Percentiles rank a stretch among this genome's conserved stretches.
Conservation (phyloP, 2,113 vertebrate genomes). For the Rhadina sibilatrix region DNA sequence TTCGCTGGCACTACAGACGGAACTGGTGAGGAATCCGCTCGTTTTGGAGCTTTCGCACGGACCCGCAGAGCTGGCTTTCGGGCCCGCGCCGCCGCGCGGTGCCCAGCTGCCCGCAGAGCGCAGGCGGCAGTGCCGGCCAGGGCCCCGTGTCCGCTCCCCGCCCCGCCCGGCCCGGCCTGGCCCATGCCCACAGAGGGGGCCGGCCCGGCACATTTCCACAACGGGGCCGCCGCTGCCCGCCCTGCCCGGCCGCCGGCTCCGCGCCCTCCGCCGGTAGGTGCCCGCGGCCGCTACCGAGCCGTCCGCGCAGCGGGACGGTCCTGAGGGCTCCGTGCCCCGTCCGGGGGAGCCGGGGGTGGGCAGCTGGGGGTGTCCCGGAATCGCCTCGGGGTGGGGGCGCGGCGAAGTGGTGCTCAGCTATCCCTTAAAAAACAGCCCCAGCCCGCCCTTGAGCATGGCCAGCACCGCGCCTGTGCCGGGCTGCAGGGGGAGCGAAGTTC, state of each 20-base stretch:
- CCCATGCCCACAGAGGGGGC: too few species aligned
- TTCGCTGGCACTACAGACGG: too few species aligned
- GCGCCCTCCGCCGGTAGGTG: neutral
- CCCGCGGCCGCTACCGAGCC: neutral
- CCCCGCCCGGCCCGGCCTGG: neutral
- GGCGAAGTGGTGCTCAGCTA: neutral
- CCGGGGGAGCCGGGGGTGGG: neutral
- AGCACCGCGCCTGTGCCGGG: neutral
- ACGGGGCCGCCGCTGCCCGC: neutral
- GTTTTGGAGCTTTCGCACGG: neutral
- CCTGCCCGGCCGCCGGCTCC: too few species aligned
- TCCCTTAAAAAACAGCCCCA: neutral
- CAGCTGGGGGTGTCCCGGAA: neutral
- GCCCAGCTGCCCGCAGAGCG: neutral
- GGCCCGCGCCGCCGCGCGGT: neutral
- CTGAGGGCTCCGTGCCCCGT: neutral
- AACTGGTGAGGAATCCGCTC: neutral
- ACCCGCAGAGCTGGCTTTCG: neutral
- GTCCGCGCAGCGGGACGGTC: neutral
- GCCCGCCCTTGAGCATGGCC: rapidly evolving
- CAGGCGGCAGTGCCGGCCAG: neutral
- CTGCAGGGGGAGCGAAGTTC: neutral
- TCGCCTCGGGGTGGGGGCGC: neutral
- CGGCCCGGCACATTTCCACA: neutral
- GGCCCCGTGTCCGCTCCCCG: neutral